Evolutionary conservation across 2,888 invertebrate genomes (phyloP), one percentile per base, ranked within the genome.

Genomic region (Gasteruption jaculator): DNA sequence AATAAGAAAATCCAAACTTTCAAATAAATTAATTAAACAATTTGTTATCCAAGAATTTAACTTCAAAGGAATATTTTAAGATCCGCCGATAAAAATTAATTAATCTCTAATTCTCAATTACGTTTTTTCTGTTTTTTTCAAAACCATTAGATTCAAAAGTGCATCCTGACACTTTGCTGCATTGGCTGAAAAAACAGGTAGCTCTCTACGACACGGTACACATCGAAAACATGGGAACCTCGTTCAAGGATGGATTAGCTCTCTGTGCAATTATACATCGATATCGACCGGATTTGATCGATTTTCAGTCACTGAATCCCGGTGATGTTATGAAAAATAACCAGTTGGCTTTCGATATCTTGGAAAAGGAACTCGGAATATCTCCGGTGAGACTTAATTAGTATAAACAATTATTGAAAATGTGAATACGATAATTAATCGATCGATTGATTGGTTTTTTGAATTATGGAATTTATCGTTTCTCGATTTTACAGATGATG

Each of bases 271-370:
- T 91, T 54, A 78, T 92, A 51, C 81, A 82, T 60, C 84, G 89
- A 49, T 95, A 94, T 75, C 79, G 94, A 45, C 95, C 95, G 3
- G 91, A 94, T 74, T 76, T 95, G 57, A 76, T 94, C 53, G 88
- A 92, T 54, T 82, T 83, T 61, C 76, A 77, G 57, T 73, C 79
- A 37, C 73, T 88, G 33, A 77, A 80, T 57, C 76, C 80, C 40
- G 77, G 80, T 53, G 82, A 82, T 48, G 71, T 80, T 3, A 76
- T 77, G 21, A 78, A 80, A 52, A 83, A 87, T 61, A 87, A 90
- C 64, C 84, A 89, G 57, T 68, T 84, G 44, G 91, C 91, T n/a
- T 92, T 92, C 70, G 85, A 87, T 60, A 79, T 89, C 38, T 77
- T 94, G 33, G 89, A 92, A 54, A 82, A 83, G 46, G 91, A 94